Evolutionary conservation across 2,113 vertebrate species (phyloP).

Genomic region (Rhizomys pruinosus): DNA sequence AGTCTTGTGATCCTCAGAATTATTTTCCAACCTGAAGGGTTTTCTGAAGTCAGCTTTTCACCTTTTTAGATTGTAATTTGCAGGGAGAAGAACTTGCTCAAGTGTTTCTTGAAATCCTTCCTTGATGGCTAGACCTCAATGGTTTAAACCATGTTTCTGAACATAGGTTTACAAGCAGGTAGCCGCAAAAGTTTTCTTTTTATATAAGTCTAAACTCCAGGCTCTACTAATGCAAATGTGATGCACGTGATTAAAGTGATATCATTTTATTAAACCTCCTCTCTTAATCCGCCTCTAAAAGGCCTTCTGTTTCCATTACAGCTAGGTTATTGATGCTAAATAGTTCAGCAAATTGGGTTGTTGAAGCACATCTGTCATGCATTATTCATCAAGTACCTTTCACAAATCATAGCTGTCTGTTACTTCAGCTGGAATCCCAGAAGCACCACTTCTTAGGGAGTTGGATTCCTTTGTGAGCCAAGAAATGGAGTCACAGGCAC

Average conservation of each 20-base stretch:
- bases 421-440: slow-evolving; percentile 47
- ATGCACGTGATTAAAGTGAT: slow-evolving; percentile 74
- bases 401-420: slow-evolving; percentile 78
- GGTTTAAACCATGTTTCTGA: not conserved
- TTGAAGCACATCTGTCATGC: slow-evolving; percentile 78
- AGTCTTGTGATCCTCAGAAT: slow-evolving; percentile 10
- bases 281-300: slow-evolving; percentile 77
- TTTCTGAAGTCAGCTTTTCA: slow-evolving; percentile 48
- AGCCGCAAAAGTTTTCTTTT: slow-evolving; percentile 54
- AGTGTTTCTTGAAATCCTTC: slow-evolving; percentile 14
- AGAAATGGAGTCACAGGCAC: slow-evolving; percentile 56
- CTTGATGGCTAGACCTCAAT: not conserved
- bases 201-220: not conserved
- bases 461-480: slow-evolving; percentile 73
- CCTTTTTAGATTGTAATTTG: slow-evolving; percentile 1
- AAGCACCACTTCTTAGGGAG: slow-evolving; percentile 52
- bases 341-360: slow-evolving; percentile 83
- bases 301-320: slow-evolving; percentile 82
- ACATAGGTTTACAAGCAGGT: not conserved
- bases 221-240: slow-evolving; percentile 21
- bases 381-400: slow-evolving; percentile 81
- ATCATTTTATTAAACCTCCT: slow-evolving; percentile 80
- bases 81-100: not conserved
- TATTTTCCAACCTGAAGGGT: slow-evolving; percentile 6
- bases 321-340: slow-evolving; percentile 83